Conservation (phyloP, 2,113 vertebrate genomes). For the Protobothrops flavoviridis region DNA sequence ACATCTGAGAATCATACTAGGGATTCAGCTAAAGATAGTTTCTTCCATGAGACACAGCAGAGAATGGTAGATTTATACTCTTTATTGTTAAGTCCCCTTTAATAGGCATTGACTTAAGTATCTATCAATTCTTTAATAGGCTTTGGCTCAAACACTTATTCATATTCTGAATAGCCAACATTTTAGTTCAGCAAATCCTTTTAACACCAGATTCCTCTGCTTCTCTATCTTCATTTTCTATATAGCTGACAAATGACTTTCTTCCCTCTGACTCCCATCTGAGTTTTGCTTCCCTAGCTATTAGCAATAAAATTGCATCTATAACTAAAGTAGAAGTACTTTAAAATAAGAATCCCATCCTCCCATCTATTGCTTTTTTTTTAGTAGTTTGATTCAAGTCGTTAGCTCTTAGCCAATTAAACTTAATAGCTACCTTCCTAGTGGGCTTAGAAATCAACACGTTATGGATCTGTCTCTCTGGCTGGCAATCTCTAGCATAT, state of each 20-base stretch:
- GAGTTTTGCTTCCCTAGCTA: fast-evolving
- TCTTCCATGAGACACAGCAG: not conserved
- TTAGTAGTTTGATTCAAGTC: not conserved
- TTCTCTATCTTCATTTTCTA: not conserved
- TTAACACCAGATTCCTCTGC: not conserved
- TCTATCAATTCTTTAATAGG: not conserved
- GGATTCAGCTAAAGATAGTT: not conserved
- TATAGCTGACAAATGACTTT: not conserved
- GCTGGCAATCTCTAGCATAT: not conserved
- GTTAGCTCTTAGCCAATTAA: conserved; percentile 22
- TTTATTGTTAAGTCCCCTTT: not conserved
- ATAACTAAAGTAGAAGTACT: not conserved
- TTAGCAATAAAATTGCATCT: not conserved
- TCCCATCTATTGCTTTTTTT: not conserved
- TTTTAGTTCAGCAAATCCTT: not conserved
- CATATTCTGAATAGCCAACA: conserved; percentile 1
- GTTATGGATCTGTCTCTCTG: not conserved
- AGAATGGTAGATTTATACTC: not conserved
- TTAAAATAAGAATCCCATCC: not conserved
- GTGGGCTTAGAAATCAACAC: not conserved
- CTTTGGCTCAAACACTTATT: not conserved
- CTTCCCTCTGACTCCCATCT: not conserved
- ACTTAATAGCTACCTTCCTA: not conserved
- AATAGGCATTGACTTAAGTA: not conserved
- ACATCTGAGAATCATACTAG: not conserved